Conservation (phyloP, 1,140 invertebrate genomes). For the Macrobrachium rosenbergii region DNA sequence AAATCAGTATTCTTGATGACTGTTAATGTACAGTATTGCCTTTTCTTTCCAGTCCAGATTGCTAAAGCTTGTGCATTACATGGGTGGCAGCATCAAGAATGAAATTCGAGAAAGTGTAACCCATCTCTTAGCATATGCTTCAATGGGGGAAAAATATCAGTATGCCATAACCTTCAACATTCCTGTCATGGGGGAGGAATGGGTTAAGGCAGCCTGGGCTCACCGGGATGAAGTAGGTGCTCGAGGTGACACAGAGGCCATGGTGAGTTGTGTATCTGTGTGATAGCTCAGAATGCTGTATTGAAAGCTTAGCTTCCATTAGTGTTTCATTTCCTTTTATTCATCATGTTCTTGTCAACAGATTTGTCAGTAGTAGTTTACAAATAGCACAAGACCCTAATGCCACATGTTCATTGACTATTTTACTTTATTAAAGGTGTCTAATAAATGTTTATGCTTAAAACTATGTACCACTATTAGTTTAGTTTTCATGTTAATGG, state of each 20-base stretch:
- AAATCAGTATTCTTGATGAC: no score
- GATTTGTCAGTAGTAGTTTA: no score
- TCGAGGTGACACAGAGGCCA: conserved; percentile 77
- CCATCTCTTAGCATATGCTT: conserved; percentile 90
- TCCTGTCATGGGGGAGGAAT: conserved; percentile 88
- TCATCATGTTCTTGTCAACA: no score
- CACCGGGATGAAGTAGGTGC: conserved; percentile 78
- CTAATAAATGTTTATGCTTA: no score
- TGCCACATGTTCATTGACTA: no score
- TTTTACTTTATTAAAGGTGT: no score
- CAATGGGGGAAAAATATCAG: conserved; percentile 88
- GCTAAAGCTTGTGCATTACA: conserved; percentile 89
- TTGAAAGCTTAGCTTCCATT: background rate
- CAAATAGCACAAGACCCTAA: no score
- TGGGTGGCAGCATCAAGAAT: conserved; percentile 93
- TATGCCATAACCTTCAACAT: conserved; percentile 88
- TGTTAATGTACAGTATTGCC: background rate
- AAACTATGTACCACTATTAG: no score
- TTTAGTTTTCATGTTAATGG: no score
- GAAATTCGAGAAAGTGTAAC: conserved; percentile 90
- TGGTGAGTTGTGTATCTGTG: conserved; percentile 75
- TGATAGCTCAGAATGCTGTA: conserved; percentile 38
- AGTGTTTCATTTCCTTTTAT: background rate
- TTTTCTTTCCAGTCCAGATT: conserved; percentile 78
- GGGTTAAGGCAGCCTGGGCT: conserved; percentile 89